These are phyloP conservation scores for Chelmon rostratus DNA, from an alignment of 2,797 vertebrate species.

Conservation along the genomic window DNA sequence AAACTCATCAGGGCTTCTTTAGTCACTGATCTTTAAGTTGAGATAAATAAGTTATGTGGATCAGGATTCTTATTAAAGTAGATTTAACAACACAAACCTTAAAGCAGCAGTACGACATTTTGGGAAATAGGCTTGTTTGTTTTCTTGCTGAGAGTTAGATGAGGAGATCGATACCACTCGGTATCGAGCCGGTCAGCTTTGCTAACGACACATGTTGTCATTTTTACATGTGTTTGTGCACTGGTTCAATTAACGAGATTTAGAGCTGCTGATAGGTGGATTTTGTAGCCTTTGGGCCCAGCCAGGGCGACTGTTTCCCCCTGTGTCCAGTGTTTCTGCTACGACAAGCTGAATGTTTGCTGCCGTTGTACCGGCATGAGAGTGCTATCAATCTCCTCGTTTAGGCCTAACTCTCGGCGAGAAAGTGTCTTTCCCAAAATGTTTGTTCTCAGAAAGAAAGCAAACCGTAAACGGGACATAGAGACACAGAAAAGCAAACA, in stretches of 20 bases:
- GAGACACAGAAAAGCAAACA: not conserved
- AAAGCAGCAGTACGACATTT: not conserved
- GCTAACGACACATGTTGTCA: not conserved
- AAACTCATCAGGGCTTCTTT: not conserved
- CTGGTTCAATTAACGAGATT: not conserved
- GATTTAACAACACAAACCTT: not conserved
- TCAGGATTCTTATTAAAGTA: not conserved
- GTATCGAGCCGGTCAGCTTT: too few species aligned
- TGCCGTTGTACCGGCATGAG: not conserved
- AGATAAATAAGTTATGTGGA: not conserved
- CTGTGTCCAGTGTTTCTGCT: not conserved
- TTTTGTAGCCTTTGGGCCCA: not conserved
- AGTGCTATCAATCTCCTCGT: not conserved
- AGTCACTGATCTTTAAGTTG: not conserved
- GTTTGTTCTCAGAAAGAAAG: not conserved
- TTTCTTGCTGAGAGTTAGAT: not conserved
- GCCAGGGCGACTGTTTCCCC: too few species aligned
- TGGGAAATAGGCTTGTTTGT: not conserved
- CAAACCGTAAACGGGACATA: not conserved
- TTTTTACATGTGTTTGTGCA: not conserved
- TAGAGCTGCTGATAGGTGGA: not conserved
- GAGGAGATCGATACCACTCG: not conserved
- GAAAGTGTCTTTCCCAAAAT: not conserved
- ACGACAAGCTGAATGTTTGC: not conserved
- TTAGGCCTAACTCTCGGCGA: not conserved